phyloP scores from a whole-genome alignment of 2,113 vertebrate genomes.

The Labeo rohita region DNA sequence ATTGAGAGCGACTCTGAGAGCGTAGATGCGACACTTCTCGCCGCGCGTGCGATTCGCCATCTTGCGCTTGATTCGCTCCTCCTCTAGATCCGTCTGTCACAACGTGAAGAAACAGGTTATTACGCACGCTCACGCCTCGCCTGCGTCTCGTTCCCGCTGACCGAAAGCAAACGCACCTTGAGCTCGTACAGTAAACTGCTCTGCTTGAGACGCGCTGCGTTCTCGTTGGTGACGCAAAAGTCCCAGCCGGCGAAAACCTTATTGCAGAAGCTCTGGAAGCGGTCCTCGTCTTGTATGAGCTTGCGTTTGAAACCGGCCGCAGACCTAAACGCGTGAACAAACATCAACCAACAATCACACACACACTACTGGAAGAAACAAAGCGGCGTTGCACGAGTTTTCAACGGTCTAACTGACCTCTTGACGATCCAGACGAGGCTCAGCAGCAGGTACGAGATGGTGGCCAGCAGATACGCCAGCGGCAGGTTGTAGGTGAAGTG shows the following conservation, averaged over 20 bases:
- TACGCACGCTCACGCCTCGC: no score
- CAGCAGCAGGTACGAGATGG: constrained; percentile 83
- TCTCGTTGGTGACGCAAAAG: constrained; percentile 89
- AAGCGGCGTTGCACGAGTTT: no score
- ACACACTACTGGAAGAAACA: not conserved
- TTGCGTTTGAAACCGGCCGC: constrained; percentile 87
- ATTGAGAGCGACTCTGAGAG: constrained; percentile 85
- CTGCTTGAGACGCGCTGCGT: constrained; percentile 80
- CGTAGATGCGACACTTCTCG: constrained; percentile 85
- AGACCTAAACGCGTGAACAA: constrained; percentile 72
- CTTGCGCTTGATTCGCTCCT: constrained; percentile 87
- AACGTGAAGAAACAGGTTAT: constrained; percentile 3
- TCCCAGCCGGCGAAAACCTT: constrained; percentile 98
- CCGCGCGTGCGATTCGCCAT: constrained; percentile 81
- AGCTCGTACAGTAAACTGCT: constrained; percentile 89
- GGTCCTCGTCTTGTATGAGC: constrained; percentile 84
- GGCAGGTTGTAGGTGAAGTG: constrained; percentile 82
- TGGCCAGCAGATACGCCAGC: constrained; percentile 88
- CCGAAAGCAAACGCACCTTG: constrained; percentile 60
- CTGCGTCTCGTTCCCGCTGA: no score
- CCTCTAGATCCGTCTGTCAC: constrained; percentile 88
- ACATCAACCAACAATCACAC: not conserved
- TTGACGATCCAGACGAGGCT: constrained; percentile 93
- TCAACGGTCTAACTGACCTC: constrained; percentile 78
- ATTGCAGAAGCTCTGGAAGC: constrained; percentile 96